Percentiles rank a stretch among this genome's conserved stretches.
phyloP scores from a whole-genome alignment of 2,113 vertebrate genomes.

The Thermophis baileyi region DNA sequence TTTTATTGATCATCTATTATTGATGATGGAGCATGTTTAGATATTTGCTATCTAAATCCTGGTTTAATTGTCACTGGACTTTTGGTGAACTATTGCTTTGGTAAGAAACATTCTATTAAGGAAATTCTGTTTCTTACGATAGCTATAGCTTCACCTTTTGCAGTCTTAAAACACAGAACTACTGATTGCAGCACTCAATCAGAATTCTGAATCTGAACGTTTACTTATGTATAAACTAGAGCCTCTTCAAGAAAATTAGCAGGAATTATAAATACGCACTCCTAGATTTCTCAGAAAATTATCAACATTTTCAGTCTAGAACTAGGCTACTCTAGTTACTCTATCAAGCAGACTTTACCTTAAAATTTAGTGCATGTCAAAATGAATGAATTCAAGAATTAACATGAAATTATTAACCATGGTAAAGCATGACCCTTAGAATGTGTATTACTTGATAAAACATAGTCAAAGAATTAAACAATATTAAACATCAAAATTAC shows the following conservation, averaged over 20 bases:
- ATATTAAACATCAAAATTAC: background rate
- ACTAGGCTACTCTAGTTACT: background rate
- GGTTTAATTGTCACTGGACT: background rate
- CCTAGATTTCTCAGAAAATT: background rate
- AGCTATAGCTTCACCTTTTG: background rate
- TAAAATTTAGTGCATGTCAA: background rate
- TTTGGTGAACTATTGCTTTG: background rate
- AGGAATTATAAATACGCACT: background rate
- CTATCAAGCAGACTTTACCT: background rate
- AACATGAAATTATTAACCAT: background rate
- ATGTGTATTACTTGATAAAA: background rate
- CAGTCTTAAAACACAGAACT: background rate
- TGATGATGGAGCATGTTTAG: background rate
- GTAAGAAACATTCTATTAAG: background rate
- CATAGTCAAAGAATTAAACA: background rate
- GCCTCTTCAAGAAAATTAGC: background rate
- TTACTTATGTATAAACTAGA: background rate
- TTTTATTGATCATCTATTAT: background rate
- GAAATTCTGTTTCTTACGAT: background rate
- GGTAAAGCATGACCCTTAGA: background rate
- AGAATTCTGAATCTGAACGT: background rate
- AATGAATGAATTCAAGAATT: background rate
- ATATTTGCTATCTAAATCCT: background rate
- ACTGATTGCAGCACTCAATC: background rate
- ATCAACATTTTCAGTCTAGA: background rate